Evolutionary conservation across 23 tunicate species (phyloP), one percentile per base, ranked within the genome.

Genomic region (Clavelina lepadiformis): DNA sequence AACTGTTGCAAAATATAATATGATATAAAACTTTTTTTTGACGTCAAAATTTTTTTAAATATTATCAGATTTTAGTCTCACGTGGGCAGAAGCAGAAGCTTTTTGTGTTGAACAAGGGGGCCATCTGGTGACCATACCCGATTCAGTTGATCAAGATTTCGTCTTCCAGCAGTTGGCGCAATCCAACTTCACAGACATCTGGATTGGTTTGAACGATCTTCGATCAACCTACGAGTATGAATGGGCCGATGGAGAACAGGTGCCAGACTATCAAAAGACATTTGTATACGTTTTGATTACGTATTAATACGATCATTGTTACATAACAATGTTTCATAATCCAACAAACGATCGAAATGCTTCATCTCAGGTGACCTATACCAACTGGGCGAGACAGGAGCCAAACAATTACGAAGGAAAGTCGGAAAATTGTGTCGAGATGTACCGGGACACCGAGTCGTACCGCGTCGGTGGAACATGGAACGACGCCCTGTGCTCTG

Each of bases 141-240:
- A 80, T 44, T 13, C 76, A 4, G 80, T 72, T 23, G 88, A 81
- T 5, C 80, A 81, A 28, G 97, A 89, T 51, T 81, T 81, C 36
- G 18, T 89, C 44, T 33, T 51, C 33, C 97, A 89, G 51, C 37
- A 38, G 24, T 36, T 74, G 31, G 38, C 50, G 28, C 56, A 24
- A 2, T 55, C 55, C 11, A 45, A 65, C 1, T 65, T 28, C 61
- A 34, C n/a, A 4, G 61, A 47, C 5, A 28, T 71, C 33, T 89
- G 97, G 97, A 89, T 81, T 41, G 97, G 97, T 13, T 63, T 89
- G 18, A 89, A 81, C 68, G 83, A 72, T 47, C 49, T 80, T 1
- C 36, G 68, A 44, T 33, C 88, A 0, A 13, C n/a, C 35, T 75
- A 89, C 53, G 71, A 70, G 32, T 89, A 74, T 49, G 83, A 73